These are phyloP conservation scores for Ophthalmolycus amberensis DNA, from an alignment of 2,113 vertebrate species.

Conservation along the genomic window DNA sequence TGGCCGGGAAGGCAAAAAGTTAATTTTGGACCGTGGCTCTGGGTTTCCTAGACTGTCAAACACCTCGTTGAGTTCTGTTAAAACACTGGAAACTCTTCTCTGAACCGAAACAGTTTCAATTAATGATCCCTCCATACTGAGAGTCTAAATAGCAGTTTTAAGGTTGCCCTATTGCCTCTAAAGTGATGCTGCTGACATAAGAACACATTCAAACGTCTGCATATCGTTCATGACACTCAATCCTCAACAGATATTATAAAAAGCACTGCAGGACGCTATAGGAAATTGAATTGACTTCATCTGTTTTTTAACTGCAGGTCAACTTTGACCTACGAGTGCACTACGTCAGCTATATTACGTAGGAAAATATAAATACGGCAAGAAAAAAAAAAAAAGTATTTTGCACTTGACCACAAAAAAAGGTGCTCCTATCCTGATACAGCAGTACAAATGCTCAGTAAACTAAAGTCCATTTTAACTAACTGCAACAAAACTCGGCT, in stretches of 20 bases:
- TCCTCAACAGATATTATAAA: neutral
- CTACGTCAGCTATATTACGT: neutral
- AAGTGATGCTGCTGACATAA: neutral
- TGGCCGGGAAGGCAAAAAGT: neutral
- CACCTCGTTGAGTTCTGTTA: neutral
- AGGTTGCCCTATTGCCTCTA: neutral
- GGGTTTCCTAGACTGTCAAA: neutral
- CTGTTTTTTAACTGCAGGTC: neutral
- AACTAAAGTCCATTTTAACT: neutral
- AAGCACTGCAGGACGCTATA: neutral
- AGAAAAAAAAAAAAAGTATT: neutral
- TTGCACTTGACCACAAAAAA: neutral
- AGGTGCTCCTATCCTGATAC: neutral
- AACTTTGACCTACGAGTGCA: neutral
- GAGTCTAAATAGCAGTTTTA: neutral
- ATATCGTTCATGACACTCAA: neutral
- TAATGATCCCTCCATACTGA: neutral
- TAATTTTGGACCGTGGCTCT: neutral
- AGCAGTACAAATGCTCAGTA: neutral
- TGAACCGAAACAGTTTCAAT: neutral
- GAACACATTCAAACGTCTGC: neutral
- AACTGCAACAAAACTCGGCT: constrained; percentile 2
- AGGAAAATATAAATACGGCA: constrained; percentile 3
- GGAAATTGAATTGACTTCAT: neutral
- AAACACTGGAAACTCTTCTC: neutral